A percentile compares a stretch with the other conserved stretches of the same genome.
phyloP scores from a whole-genome alignment of 2,113 vertebrate species.

The Gavialis gangeticus region DNA sequence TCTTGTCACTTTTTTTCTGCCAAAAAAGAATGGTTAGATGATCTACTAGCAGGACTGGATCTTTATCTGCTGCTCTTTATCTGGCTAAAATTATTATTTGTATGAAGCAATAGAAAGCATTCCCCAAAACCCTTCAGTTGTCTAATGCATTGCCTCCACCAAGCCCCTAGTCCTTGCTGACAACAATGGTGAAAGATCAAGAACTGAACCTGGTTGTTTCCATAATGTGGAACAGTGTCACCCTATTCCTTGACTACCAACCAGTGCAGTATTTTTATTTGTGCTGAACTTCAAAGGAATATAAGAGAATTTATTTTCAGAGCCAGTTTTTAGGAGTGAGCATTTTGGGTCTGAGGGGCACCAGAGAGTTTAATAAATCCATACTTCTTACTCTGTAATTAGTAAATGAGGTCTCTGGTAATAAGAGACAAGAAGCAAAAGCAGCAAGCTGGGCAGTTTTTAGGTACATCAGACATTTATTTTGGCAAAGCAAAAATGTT shows the following conservation, averaged over 20 bases:
- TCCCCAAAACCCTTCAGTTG: conserved; percentile 2
- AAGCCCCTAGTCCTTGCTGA: too few species aligned
- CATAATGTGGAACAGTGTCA: conserved; percentile 4
- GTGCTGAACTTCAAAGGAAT: neutral
- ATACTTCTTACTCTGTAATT: neutral
- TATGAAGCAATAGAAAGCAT: neutral
- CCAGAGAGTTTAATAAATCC: neutral
- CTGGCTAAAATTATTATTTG: neutral
- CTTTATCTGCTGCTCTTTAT: neutral
- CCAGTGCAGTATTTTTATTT: neutral
- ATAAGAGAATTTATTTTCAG: neutral
- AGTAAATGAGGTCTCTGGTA: neutral
- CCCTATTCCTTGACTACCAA: conserved; percentile 18
- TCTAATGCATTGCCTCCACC: neutral
- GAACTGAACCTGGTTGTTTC: conserved; percentile 23
- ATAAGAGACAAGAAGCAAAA: neutral
- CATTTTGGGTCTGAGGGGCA: neutral
- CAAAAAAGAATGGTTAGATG: neutral
- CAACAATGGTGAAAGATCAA: neutral
- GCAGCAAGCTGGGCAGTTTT: neutral
- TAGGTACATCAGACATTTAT: conserved; percentile 27
- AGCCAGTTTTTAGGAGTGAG: neutral
- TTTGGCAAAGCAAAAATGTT: conserved; percentile 39
- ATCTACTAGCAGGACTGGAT: neutral
- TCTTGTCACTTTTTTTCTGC: neutral